Evolutionary conservation across 2,888 invertebrate species (phyloP), one percentile per base, ranked within the genome.

Genomic region (Stictocephala bisonia): DNA sequence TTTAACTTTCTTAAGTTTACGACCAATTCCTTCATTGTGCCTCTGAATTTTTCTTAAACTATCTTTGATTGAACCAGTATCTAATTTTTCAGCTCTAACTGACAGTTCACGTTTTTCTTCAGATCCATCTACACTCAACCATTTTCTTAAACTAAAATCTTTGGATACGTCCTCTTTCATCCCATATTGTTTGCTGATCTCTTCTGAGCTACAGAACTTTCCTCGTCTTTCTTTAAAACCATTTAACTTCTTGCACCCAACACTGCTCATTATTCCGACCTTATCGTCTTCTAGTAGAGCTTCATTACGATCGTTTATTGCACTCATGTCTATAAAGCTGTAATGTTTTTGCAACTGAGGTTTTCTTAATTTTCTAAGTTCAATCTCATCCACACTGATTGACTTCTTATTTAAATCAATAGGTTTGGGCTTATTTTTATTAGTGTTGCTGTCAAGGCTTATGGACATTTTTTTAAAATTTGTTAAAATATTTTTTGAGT

Each of bases 361-460:
- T 50, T 75, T 70, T 11, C 68, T 67, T 1, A 68, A 44, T 69
- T 72, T 74, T 56, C 73, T 73, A 75, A 78, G 75, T 67, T 78
- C 78, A 13, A 78, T 74, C 77, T 78, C 78, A 72, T 78, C 78
- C 1, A 78, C 78, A 64, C 77, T 78, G 26, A 78, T 78, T 20
- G 78, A 75, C 73, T 78, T 78, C 44, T 75, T 72, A 26, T 72
- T 70, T 6, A 66, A 29, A 27, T 71, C 64, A 13, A 74, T 71
- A 26, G 60, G 56, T 51, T 66, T 67, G 22, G 66, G 29, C 20
- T 72, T 67, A 15, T 35, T 15, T 2, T 41, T 44, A 40, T 53
- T 67, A 4, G 64, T 66, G 40, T 31, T 51, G 41, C 56, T 72
- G 26, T 72, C 67, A 27, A 72, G 67, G 22, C 70, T 71, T n/a